Percentiles rank a stretch among this genome's conserved stretches.
Evolutionary conservation across 2,797 vertebrate genomes (phyloP).

Genomic region (Dicrostonyx torquatus): DNA sequence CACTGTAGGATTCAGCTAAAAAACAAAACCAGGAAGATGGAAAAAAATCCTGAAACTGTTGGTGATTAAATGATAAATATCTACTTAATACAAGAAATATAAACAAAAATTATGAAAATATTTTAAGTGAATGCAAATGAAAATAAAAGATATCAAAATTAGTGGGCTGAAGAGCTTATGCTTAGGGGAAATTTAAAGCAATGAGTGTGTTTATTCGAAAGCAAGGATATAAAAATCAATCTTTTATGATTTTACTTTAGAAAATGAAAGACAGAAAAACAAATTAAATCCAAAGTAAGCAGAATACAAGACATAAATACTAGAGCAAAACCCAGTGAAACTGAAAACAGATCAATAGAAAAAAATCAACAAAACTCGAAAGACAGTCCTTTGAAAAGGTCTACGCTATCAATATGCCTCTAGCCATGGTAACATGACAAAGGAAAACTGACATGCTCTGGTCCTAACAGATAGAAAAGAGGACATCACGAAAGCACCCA

Average conservation of each 20-base stretch:
- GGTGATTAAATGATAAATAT: not conserved
- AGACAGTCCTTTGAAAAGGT: not conserved
- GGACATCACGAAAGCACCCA: not conserved
- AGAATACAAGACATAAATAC: constrained; percentile 13
- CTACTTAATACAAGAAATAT: not conserved
- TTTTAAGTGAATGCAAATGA: not conserved
- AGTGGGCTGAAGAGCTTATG: not conserved
- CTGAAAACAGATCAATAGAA: constrained; percentile 27
- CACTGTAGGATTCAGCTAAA: not conserved
- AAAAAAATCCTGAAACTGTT: not conserved
- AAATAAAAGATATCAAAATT: not conserved
- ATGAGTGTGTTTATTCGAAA: not conserved
- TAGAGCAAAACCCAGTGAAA: not conserved
- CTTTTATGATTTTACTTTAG: not conserved
- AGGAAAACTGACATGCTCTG: not conserved
- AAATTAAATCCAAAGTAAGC: constrained; percentile 21
- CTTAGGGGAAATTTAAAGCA: not conserved
- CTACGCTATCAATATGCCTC: not conserved
- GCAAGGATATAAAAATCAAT: not conserved
- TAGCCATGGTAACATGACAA: not conserved
- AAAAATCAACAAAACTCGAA: constrained; percentile 11
- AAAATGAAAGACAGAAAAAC: not conserved
- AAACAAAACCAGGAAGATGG: not conserved
- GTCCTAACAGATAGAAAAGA: not conserved
- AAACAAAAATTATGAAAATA: not conserved